Conservation (phyloP, 1,140 invertebrate genomes). For the Vanessa atalanta region DNA sequence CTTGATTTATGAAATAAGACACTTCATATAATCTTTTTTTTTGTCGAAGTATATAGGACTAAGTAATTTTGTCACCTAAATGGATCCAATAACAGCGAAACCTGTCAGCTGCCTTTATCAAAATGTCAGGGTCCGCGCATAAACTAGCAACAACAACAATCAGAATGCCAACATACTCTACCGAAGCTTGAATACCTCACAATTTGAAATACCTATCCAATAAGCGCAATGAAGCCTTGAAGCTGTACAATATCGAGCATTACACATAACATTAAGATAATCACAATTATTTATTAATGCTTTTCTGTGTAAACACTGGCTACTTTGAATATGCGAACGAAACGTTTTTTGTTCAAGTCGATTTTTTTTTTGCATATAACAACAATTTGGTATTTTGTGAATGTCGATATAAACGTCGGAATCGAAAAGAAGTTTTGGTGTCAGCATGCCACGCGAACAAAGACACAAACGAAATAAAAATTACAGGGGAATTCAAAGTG, state of each 20-base stretch:
- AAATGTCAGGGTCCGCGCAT: conserved; percentile 72
- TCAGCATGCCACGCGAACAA: conserved; percentile 17
- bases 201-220: conserved; percentile 41
- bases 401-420: background rate
- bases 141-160: conserved; percentile 50
- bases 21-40: conserved; percentile 14
- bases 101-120: conserved; percentile 38
- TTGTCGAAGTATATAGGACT: conserved; percentile 18
- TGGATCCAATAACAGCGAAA: conserved; percentile 26
- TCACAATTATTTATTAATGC: background rate
- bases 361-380: background rate
- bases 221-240: conserved; percentile 28
- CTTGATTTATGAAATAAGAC: conserved; percentile 1
- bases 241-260: conserved; percentile 22
- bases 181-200: conserved; percentile 47
- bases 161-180: conserved; percentile 61
- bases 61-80: conserved; percentile 23
- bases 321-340: background rate
- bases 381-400: too few relatives aligned
- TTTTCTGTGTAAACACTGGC: background rate
- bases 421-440: conserved; percentile 22
- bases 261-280: conserved; percentile 10
- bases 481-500: conserved; percentile 32
- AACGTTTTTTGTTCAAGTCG: background rate
- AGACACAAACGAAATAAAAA: conserved; percentile 22